Evolutionary conservation across 2,113 vertebrate genomes (phyloP).

Genomic region (Antechinus flavipes): DNA sequence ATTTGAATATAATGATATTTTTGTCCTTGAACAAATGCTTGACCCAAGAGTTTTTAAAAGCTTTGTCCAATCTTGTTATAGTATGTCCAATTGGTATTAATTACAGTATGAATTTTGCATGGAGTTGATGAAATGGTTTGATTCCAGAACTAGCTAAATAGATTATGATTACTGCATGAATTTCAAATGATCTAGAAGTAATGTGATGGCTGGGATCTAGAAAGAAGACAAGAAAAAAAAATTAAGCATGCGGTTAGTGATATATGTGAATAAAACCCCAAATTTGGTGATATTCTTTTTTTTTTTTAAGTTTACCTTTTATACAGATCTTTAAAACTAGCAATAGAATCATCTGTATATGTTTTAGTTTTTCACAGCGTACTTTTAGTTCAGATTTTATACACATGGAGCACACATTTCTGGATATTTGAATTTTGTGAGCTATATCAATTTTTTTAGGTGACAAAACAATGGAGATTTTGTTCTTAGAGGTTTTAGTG

Average conservation of each 20-base stretch:
- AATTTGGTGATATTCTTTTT: conserved; percentile 29
- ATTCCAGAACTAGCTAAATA: conserved; percentile 49
- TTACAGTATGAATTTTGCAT: conserved; percentile 49
- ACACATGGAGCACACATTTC: conserved; percentile 23
- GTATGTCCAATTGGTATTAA: conserved; percentile 3
- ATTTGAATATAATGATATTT: neutral
- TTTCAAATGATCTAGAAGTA: conserved; percentile 50
- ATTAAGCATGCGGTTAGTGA: neutral
- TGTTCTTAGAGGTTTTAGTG: neutral
- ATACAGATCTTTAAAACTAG: conserved; percentile 46
- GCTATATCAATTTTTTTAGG: neutral
- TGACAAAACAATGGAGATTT: conserved; percentile 46
- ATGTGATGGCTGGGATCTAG: conserved; percentile 33
- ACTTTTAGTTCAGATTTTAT: conserved; percentile 14
- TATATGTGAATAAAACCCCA: conserved; percentile 10
- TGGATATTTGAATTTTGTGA: conserved; percentile 42
- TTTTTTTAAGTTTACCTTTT: conserved; percentile 18
- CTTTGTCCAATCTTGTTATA: conserved; percentile 18
- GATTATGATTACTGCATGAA: conserved; percentile 32
- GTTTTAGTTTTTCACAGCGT: neutral
- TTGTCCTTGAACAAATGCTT: conserved; percentile 29
- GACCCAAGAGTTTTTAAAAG: conserved; percentile 7
- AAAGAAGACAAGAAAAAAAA: conserved; percentile 39
- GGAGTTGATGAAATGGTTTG: conserved; percentile 47
- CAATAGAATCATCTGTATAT: neutral